Evolutionary conservation across 2,888 invertebrate genomes (phyloP), one percentile per base, ranked within the genome.

Genomic region (Drosophila maculinotata): DNA sequence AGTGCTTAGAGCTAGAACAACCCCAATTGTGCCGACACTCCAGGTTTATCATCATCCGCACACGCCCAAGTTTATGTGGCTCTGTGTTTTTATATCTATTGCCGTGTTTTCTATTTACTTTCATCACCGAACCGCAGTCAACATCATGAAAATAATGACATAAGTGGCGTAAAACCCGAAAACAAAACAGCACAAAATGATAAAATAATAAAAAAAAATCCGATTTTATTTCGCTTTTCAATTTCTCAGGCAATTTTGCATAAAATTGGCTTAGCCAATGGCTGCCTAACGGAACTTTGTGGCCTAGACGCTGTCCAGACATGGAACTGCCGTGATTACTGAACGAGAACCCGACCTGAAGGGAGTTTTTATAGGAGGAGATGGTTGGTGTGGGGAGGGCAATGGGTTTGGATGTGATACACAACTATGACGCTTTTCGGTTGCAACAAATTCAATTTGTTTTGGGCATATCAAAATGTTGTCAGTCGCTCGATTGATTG

Each of bases 391-490:
- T 6, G 1, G 14, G 25, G 6, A 33, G 10, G 4, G 8, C 2
- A 0, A 3, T 25, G 9, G 8, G 33, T 8, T 7, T 30, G 31
- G 10, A 36, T 45, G n/a, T 35, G 28, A 39, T 20, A 45, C 23
- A 63, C 36, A 59, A 69, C 79, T 67, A 68, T 81, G 60, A 59
- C 64, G 83, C 31, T 67, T 78, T 60, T 62, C 28, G 65, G 66
- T 69, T 82, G 68, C 59, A 76, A 63, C 77, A 85, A 82, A 82
- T 85, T 82, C 83, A 82, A 82, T 82, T 82, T 82, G 67, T 85
- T 81, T 81, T 76, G 73, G 79, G 57, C 85, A 87, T 85, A 85
- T 85, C 73, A 87, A 81, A 81, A 87, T 85, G 87, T 87, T 82
- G 86, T 87, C 72, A 72, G 9, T 62, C 63, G 51, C 54, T 42